Evolutionary conservation across 2,113 vertebrate species (phyloP), one percentile per base, ranked within the genome.

Genomic region (Erythrocercus mccallii): DNA sequence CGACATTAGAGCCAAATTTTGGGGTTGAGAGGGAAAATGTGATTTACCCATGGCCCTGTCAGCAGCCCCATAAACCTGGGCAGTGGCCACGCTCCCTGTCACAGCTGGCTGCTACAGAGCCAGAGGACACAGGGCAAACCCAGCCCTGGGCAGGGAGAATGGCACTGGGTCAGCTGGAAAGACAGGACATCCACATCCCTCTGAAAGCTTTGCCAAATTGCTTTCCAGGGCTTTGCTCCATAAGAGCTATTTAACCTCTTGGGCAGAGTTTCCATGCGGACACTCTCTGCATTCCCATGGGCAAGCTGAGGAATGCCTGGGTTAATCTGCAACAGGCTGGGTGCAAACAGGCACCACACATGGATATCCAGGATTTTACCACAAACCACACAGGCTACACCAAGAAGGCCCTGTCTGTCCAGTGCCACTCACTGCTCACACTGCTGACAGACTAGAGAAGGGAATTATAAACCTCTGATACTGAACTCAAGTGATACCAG

Each of bases 401-500:
- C 45, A 45, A n/a, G 66, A 18, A 38, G 42, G 23, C 4, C 4
- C 42, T 23, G 53, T 10, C 62, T 15, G 11, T 12, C 50, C 70
- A 20, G 12, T 5, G 60, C 45, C 66, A 53, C 58, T 64, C 22
- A 5, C 40, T 20, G 28, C 58, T 64, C 0, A 0, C 38, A 3
- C 56, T 42, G 40, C 35, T 5, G 24, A 45, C 0, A 2, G 35
- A 27, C 65, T 25, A 23, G 35, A 58, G 30, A 68, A 65, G 0
- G 2, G 31, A 56, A 51, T 82, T 21, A 15, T 2, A 33, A 69
- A 35, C 27, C 3, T 45, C 35, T 18, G 38, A 8, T 38, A n/a
- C 0, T 3, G 6, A 50, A 44, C 23, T 57, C 33, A 53, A 72
- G 33, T 0, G 2, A 68, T 4, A 31, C 27, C 1, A 5, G 53